These are phyloP conservation scores for Platorchestia sp. DNA, from an alignment of 1,140 invertebrate genomes.

Conservation along the genomic window DNA sequence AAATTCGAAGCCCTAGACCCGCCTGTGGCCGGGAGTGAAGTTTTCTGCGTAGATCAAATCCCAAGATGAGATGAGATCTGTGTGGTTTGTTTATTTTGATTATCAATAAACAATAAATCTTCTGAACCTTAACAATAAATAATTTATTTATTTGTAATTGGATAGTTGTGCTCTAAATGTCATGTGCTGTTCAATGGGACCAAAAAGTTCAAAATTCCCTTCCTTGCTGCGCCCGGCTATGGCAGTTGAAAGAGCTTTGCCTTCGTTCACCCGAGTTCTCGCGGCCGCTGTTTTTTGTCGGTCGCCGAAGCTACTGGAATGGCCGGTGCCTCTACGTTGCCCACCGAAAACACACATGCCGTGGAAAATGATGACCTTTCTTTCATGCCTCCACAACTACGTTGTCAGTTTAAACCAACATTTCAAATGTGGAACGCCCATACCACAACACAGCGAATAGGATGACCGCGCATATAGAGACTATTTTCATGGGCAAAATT, in stretches of 20 bases:
- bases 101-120: too few species aligned
- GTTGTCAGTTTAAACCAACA: neutral
- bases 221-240: neutral
- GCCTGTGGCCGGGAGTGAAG: too few species aligned
- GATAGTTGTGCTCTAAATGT: neutral
- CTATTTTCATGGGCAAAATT: neutral
- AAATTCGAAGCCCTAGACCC: too few species aligned
- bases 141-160: neutral
- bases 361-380: neutral
- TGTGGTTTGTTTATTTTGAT: too few species aligned
- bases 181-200: neutral
- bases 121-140: too few species aligned
- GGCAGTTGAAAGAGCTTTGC: neutral
- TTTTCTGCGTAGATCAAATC: too few species aligned
- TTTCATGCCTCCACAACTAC: neutral
- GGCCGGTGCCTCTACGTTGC: neutral
- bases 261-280: neutral
- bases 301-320: neutral
- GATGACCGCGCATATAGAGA: neutral
- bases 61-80: too few species aligned
- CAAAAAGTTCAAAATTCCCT: neutral
- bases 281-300: neutral
- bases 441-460: too few species aligned
- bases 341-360: neutral
- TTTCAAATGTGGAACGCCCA: neutral